phyloP scores from a whole-genome alignment of 2,113 vertebrate species.

The Pongo pygmaeus region DNA sequence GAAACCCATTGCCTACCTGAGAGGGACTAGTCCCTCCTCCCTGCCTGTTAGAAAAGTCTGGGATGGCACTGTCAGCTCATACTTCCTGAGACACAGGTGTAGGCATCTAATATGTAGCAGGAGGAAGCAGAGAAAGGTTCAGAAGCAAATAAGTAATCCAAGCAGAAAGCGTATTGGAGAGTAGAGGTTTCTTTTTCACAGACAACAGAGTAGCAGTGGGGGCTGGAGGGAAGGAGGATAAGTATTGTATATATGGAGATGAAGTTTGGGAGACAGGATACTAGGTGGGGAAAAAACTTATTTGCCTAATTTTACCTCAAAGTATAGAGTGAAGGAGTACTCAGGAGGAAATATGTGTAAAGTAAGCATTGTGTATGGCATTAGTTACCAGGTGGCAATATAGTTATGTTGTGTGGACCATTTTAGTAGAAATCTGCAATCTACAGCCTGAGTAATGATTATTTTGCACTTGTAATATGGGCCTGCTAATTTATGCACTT shows the following conservation, averaged over 20 bases:
- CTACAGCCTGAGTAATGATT: neutral
- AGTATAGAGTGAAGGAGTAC: neutral
- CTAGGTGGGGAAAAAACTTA: neutral
- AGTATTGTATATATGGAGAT: neutral
- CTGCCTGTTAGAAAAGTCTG: neutral
- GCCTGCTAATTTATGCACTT: neutral
- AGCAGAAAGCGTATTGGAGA: neutral
- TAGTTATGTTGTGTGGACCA: neutral
- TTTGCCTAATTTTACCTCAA: neutral
- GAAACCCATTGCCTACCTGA: neutral
- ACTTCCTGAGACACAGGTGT: too few relatives aligned
- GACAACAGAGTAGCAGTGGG: neutral
- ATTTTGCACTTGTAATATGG: neutral
- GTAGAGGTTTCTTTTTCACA: neutral
- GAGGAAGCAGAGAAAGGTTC: neutral
- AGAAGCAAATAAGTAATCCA: neutral
- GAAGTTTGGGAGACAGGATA: neutral
- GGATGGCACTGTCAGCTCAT: neutral
- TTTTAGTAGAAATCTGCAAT: neutral
- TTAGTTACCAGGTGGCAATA: neutral
- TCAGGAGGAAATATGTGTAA: neutral
- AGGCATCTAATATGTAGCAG: neutral
- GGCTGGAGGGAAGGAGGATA: accelerated
- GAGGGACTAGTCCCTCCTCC: neutral
- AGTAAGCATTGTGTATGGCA: neutral